Evolutionary conservation across 2,888 invertebrate species (phyloP).

Genomic region (Drosophila ezoana): DNA sequence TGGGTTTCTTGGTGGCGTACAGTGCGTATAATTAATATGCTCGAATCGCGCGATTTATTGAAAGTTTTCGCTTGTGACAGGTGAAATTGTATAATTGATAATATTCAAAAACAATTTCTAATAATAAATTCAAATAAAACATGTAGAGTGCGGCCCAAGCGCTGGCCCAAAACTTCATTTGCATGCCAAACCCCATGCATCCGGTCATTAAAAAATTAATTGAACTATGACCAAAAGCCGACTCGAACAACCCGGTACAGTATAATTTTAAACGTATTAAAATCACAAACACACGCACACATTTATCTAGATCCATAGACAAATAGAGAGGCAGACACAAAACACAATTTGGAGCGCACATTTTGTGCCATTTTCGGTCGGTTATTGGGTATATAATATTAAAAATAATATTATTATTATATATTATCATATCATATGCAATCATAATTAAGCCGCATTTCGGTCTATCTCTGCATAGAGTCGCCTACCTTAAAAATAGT

Average conservation of each 20-base stretch:
- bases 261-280: conserved; percentile 77
- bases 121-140: conserved; percentile 13
- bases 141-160: conserved; percentile 7
- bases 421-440: conserved; percentile 33
- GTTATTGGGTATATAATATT: conserved; percentile 10
- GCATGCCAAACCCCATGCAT: conserved; percentile 60
- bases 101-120: conserved; percentile 22
- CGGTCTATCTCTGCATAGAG: conserved; percentile 9
- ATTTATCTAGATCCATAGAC: conserved; percentile 42
- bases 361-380: conserved; percentile 50
- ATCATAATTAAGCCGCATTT: conserved; percentile 39
- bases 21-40: conserved; percentile 60
- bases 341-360: conserved; percentile 29
- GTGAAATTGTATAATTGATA: conserved; percentile 29
- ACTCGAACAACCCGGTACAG: conserved; percentile 50
- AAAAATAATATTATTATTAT: neutral
- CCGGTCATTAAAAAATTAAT: conserved; percentile 75
- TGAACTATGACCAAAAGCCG: conserved; percentile 74
- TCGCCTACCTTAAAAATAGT: conserved; percentile 20
- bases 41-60: conserved; percentile 28
- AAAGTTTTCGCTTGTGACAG: conserved; percentile 41
- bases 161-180: conserved; percentile 54
- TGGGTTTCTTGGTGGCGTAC: conserved; percentile 40
- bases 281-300: conserved; percentile 48
- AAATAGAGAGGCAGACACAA: conserved; percentile 30